A percentile compares a stretch with the other conserved stretches of the same genome.
Evolutionary conservation across 2,797 vertebrate genomes (phyloP).

Genomic region (Podargus strigoides): DNA sequence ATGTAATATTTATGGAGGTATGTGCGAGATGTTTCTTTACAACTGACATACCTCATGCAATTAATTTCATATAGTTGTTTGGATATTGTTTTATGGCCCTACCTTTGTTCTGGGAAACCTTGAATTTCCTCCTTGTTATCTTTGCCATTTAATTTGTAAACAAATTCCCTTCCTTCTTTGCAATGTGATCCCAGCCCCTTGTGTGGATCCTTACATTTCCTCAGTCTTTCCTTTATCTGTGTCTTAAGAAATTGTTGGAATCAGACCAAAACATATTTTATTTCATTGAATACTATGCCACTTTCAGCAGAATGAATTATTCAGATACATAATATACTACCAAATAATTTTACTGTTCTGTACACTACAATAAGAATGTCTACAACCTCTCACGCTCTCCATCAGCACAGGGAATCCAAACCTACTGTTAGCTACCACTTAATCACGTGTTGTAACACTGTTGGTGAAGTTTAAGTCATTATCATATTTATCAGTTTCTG

Average conservation of each 20-base stretch:
- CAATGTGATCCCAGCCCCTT: background rate
- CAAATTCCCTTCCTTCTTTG: background rate
- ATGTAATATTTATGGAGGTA: background rate
- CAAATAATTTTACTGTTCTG: background rate
- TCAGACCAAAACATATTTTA: background rate
- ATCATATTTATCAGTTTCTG: background rate
- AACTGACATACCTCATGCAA: background rate
- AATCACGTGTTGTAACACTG: background rate
- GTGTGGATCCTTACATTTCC: background rate
- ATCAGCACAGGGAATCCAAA: background rate
- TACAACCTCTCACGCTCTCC: background rate
- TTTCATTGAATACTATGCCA: background rate
- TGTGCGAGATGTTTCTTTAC: background rate
- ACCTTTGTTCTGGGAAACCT: background rate
- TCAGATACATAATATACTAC: background rate
- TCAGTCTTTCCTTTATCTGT: background rate
- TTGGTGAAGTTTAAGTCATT: background rate
- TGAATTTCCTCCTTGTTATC: background rate
- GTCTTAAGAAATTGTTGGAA: background rate
- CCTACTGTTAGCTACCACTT: background rate
- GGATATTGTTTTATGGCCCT: background rate
- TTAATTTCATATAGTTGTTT: background rate
- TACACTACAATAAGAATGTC: background rate
- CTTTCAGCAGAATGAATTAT: background rate
- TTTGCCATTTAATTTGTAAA: background rate